Percentiles rank a stretch among this genome's conserved stretches.
Evolutionary conservation across 2,888 invertebrate genomes (phyloP).

Genomic region (Eristalis pertinax): DNA sequence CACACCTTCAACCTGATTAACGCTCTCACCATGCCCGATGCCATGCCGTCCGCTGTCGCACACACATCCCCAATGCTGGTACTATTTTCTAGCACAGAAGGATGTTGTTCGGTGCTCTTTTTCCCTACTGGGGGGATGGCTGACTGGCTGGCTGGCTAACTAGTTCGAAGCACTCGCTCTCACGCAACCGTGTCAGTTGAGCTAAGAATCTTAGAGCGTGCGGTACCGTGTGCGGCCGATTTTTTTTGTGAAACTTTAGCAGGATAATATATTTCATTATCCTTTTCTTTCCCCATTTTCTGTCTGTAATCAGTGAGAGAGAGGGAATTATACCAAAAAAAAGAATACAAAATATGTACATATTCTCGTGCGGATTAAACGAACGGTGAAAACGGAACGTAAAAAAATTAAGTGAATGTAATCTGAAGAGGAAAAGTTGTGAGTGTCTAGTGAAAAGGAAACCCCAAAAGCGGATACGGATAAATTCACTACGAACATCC

Average conservation of each 20-base stretch:
- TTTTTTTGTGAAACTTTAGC: conserved; percentile 55
- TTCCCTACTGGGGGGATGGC: conserved; percentile 61
- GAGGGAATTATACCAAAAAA: conserved; percentile 1
- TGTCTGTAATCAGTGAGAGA: conserved; percentile 9
- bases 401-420: conserved; percentile 22
- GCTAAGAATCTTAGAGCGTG: conserved; percentile 79
- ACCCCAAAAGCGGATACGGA: conserved; percentile 32
- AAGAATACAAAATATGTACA: background rate
- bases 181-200: conserved; percentile 78
- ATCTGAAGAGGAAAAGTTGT: conserved; percentile 10
- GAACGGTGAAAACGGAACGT: conserved; percentile 3
- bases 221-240: conserved; percentile 74
- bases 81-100: conserved; percentile 55
- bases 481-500: conserved; percentile 23
- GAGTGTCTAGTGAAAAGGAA: conserved; percentile 38
- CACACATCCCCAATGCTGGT: conserved; percentile 22
- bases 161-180: conserved; percentile 65
- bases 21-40: conserved; percentile 38
- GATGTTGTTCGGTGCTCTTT: conserved; percentile 74
- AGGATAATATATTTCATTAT: conserved; percentile 38
- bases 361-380: conserved; percentile 15
- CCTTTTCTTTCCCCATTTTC: conserved; percentile 9
- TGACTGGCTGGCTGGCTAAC: conserved; percentile 48
- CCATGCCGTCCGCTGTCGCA: conserved; percentile 33
- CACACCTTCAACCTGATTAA: conserved; percentile 53